Conservation (phyloP, 2,888 invertebrate species). For the Hirtodrosophila duncani region DNA sequence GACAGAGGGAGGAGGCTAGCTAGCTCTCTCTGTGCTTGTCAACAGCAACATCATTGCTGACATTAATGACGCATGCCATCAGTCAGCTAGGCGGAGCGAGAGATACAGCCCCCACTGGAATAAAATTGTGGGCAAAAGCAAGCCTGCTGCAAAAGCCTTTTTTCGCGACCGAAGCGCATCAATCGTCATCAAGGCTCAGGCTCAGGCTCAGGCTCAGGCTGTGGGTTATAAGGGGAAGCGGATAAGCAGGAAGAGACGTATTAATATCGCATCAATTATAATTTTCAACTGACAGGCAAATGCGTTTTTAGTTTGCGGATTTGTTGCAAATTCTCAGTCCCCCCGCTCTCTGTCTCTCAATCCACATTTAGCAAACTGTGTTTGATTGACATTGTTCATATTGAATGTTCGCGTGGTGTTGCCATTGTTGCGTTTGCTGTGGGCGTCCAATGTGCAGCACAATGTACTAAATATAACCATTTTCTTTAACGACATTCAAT, state of each 20-base stretch:
- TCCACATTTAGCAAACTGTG: slow-evolving; percentile 9
- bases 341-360: not conserved
- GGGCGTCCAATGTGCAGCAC: no score
- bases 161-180: slow-evolving; percentile 65
- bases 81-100: slow-evolving; percentile 35
- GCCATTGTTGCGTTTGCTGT: slow-evolving; percentile 1
- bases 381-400: slow-evolving; percentile 32
- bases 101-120: not conserved
- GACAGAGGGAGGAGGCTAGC: slow-evolving; percentile 7
- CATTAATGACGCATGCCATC: slow-evolving; percentile 68
- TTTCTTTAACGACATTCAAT: slow-evolving; percentile 41
- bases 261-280: slow-evolving; percentile 72
- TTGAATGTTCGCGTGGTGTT: slow-evolving; percentile 4
- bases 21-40: slow-evolving; percentile 25
- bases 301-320: slow-evolving; percentile 45
- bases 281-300: slow-evolving; percentile 63
- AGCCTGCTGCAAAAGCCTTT: slow-evolving; percentile 55
- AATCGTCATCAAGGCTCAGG: slow-evolving; percentile 56
- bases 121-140: no score
- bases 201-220: no score
- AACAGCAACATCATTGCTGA: slow-evolving; percentile 56
- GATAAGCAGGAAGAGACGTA: slow-evolving; percentile 25
- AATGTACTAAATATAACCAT: slow-evolving; percentile 26
- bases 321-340: slow-evolving; percentile 49
- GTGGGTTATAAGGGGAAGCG: not conserved